Evolutionary conservation across 2,113 vertebrate genomes (phyloP).

Genomic region (Isichthys henryi): DNA sequence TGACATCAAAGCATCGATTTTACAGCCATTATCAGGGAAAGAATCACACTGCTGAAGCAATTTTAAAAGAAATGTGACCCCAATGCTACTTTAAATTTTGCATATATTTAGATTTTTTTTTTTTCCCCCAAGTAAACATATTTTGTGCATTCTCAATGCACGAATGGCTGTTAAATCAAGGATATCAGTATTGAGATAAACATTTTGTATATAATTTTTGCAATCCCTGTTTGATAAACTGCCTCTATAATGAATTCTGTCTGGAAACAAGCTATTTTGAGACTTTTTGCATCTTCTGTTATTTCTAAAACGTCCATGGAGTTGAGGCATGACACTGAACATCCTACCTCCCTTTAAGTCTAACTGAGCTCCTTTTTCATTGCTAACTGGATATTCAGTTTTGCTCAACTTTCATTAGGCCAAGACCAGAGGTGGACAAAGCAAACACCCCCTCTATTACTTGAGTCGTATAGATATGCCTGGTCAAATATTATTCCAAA

Average conservation of each 20-base stretch:
- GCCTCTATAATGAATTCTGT: neutral
- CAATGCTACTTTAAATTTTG: constrained; percentile 15
- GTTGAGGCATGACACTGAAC: neutral
- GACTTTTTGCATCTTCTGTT: neutral
- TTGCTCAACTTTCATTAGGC: neutral
- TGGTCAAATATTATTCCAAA: neutral
- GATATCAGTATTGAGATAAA: neutral
- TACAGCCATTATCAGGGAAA: constrained; percentile 18
- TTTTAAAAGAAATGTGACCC: constrained; percentile 19
- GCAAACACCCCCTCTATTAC: neutral
- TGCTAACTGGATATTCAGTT: neutral
- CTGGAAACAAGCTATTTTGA: neutral
- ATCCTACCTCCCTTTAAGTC: neutral
- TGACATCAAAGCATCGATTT: constrained; percentile 23
- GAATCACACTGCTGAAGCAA: constrained; percentile 27
- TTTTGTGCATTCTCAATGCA: neutral
- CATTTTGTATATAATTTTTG: neutral
- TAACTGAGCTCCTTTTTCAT: neutral
- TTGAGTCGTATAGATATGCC: neutral
- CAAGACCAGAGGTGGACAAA: neutral
- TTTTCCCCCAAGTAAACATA: neutral
- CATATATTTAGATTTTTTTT: neutral
- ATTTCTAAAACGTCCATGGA: neutral
- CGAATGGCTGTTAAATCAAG: neutral
- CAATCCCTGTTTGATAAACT: neutral